Evolutionary conservation across 2,797 vertebrate species (phyloP), one percentile per base, ranked within the genome.

Genomic region (Falco berigora): DNA sequence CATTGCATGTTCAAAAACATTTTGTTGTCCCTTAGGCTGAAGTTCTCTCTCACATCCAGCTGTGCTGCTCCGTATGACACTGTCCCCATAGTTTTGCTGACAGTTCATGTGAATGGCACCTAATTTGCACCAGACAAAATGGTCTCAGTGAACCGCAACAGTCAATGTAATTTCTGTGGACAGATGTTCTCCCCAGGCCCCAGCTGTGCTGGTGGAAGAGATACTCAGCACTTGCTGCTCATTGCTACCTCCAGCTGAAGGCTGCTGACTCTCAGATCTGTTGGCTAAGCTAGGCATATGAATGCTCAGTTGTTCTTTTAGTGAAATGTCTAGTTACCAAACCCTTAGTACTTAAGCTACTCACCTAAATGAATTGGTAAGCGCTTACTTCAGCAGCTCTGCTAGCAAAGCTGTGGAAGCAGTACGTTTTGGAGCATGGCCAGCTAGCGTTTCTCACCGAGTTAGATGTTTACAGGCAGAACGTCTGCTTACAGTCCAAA

Each of bases 1-100:
- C 17, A 5, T 8, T 61, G 14, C 19, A 8, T 1, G n/a, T 53
- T 81, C 44, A 67, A 38, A 82, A 82, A 18, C 0, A 0, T 82
- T 68, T 83, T 5, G 4, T 46, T 76, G 36, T 58, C 88, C 46
- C 46, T 79, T 42, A 69, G 34, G 79, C 72, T 90, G 61, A 64
- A 17, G 13, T 44, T 73, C 42, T 64, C 38, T 25, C 42, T 90
- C 44, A 8, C 23, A 42, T 34, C 25, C 72, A 83, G 83, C 46
- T 85, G 62, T n/a, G 52, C 15, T 28, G 34, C 36, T 75, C 58
- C 17, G 27, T 53, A 82, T 21, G 50, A 59, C 75, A 52, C 34
- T 28, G 32, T 46, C 30, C 67, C n/a, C 30, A 8, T 8, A 32
- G 40, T 68, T 90, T 40, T 86, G 68, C 59, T 76, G 86, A 67